Conservation (phyloP, 2,888 invertebrate genomes). For the Heliconius erato region DNA sequence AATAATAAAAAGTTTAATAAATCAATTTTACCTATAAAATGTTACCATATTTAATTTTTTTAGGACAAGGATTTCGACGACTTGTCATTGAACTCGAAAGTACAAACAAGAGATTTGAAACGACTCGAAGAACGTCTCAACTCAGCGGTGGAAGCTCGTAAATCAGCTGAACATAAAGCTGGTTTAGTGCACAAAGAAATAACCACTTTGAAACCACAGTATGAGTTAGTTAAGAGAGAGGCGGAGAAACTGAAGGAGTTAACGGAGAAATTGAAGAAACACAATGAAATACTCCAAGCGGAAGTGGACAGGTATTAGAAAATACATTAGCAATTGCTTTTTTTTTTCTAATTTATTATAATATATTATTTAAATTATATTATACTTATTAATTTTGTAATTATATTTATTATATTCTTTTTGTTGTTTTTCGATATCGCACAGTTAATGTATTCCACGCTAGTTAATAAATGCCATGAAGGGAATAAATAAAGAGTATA, state of each 20-base stretch:
- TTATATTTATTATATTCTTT: background rate
- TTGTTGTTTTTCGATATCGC: too few relatives aligned
- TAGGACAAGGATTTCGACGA: constrained; percentile 69
- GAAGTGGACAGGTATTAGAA: constrained; percentile 77
- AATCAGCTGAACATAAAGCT: constrained; percentile 69
- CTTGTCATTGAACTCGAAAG: constrained; percentile 70
- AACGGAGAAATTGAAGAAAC: constrained; percentile 78
- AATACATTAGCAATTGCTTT: too few relatives aligned
- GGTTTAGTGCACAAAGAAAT: constrained; percentile 68
- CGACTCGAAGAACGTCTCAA: constrained; percentile 73
- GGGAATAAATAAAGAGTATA: too few relatives aligned
- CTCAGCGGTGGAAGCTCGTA: constrained; percentile 66
- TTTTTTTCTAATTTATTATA: too few relatives aligned
- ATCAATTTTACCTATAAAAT: background rate
- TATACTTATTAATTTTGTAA: too few relatives aligned
- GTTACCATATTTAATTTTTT: background rate
- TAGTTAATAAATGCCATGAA: too few relatives aligned
- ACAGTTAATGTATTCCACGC: too few relatives aligned
- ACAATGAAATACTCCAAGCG: constrained; percentile 69
- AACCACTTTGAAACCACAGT: constrained; percentile 74
- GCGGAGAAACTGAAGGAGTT: constrained; percentile 83
- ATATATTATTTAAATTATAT: too few relatives aligned
- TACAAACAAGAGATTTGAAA: constrained; percentile 72
- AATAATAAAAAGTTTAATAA: background rate
- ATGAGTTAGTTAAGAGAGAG: constrained; percentile 78